These are phyloP conservation scores for Thermophis baileyi DNA, from an alignment of 2,113 vertebrate genomes.

Conservation along the genomic window DNA sequence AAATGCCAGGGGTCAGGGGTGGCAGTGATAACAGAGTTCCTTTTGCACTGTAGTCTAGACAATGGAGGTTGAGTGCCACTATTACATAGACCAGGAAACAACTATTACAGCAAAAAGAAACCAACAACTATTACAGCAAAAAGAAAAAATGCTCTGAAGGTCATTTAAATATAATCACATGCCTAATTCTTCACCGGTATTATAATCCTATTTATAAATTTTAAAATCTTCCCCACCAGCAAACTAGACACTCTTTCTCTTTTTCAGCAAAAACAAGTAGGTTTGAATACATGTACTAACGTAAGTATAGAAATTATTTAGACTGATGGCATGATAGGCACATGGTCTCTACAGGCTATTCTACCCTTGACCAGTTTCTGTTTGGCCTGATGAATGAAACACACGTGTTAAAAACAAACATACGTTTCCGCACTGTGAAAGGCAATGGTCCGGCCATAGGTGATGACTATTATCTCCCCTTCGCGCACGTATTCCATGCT, in stretches of 20 bases:
- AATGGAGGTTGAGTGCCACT: not conserved
- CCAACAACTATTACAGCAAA: no score
- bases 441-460: constrained; percentile 91
- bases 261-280: not conserved
- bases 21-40: not conserved
- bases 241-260: constrained; percentile 75
- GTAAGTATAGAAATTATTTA: not conserved
- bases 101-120: not conserved
- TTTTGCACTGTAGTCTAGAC: not conserved
- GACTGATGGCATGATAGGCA: not conserved
- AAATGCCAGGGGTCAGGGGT: not conserved
- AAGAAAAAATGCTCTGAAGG: not conserved
- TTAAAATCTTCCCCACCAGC: constrained; percentile 98
- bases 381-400: not conserved
- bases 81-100: not conserved
- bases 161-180: constrained; percentile 43
- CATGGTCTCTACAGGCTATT: not conserved
- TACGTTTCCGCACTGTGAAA: constrained; percentile 94
- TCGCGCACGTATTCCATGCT: constrained; percentile 96
- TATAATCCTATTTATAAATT: constrained; percentile 97
- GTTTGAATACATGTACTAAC: not conserved
- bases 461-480: constrained; percentile 90
- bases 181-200: constrained; percentile 93
- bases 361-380: not conserved
- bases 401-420: not conserved